Conservation (phyloP, 2,797 vertebrate genomes). For the Dallia pectoralis region DNA sequence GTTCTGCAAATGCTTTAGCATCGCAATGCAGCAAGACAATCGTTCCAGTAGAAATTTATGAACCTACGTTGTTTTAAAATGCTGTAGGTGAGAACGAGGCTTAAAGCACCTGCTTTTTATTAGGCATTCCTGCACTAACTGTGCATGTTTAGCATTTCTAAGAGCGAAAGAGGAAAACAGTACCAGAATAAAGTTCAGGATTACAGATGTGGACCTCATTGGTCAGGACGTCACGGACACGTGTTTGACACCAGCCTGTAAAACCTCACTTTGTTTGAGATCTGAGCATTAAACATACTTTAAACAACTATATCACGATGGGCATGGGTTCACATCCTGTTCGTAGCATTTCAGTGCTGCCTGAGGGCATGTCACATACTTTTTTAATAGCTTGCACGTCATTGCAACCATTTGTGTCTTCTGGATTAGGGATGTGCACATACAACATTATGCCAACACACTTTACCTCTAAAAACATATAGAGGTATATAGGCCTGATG, state of each 20-base stretch:
- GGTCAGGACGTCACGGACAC: slow-evolving; percentile 26
- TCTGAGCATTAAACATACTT: slow-evolving; percentile 66
- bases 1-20: no score
- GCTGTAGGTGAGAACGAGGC: no score
- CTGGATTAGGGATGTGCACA: neutral
- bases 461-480: slow-evolving; percentile 17
- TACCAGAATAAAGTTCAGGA: slow-evolving; percentile 41
- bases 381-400: neutral
- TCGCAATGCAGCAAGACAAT: no score
- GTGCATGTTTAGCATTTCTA: slow-evolving; percentile 33
- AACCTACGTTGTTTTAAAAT: no score
- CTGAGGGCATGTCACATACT: no score
- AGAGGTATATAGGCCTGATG: neutral
- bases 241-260: slow-evolving; percentile 64
- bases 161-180: slow-evolving; percentile 34
- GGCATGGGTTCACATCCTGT: no score
- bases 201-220: slow-evolving; percentile 8
- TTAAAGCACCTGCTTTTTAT: slow-evolving; percentile 67
- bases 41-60: no score
- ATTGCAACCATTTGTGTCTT: neutral
- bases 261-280: slow-evolving; percentile 53
- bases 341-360: no score
- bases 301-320: no score
- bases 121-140: slow-evolving; percentile 66
- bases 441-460: neutral